phyloP scores from a whole-genome alignment of 2,113 vertebrate species.

The Semnornis frantzii region DNA sequence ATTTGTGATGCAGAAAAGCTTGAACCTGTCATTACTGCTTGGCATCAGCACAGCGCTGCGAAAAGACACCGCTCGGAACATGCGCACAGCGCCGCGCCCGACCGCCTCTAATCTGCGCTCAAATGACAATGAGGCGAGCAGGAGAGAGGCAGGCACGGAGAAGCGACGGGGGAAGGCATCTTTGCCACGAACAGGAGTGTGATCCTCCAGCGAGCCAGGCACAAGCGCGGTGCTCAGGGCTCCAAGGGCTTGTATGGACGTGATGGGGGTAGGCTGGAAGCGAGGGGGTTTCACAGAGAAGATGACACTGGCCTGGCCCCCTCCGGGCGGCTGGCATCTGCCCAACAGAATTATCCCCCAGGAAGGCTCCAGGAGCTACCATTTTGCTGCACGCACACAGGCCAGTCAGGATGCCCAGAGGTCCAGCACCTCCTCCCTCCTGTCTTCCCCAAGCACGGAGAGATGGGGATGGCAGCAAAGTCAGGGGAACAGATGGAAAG shows the following conservation, averaged over 20 bases:
- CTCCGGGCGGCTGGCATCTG: slow-evolving; percentile 18
- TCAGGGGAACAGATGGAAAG: background rate
- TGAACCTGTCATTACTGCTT: slow-evolving; percentile 80
- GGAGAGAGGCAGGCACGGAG: background rate
- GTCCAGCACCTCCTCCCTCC: background rate
- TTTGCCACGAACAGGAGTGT: background rate
- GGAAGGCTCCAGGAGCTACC: slow-evolving; percentile 40
- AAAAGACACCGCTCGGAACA: slow-evolving; percentile 51
- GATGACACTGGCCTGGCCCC: background rate
- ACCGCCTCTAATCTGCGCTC: slow-evolving; percentile 58
- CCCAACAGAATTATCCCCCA: background rate
- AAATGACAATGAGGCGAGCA: slow-evolving; percentile 53
- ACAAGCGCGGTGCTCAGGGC: background rate
- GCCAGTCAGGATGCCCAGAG: background rate
- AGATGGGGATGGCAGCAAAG: background rate
- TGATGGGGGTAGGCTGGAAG: background rate
- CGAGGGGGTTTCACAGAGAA: rapidly evolving
- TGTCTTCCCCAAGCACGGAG: rapidly evolving
- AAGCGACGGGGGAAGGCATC: background rate
- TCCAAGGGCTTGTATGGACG: background rate
- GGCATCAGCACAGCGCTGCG: slow-evolving; percentile 69
- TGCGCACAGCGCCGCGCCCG: slow-evolving; percentile 45
- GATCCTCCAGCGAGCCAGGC: background rate
- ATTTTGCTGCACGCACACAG: background rate
- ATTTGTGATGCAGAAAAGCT: slow-evolving; percentile 77